These are phyloP conservation scores for Amia ocellicauda DNA, from an alignment of 2,113 vertebrate genomes.

Conservation along the genomic window DNA sequence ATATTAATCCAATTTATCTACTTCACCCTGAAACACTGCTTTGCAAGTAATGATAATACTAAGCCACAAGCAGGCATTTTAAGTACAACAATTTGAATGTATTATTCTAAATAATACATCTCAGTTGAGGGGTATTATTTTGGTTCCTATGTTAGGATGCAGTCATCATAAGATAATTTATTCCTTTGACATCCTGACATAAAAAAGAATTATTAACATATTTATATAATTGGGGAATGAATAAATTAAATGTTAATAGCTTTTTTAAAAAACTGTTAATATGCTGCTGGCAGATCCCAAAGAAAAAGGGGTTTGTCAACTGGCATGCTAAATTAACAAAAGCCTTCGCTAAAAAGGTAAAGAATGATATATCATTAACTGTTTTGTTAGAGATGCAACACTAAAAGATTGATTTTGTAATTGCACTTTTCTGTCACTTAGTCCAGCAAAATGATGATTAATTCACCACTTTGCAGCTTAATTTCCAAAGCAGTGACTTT, in stretches of 20 bases:
- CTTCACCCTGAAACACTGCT: no score
- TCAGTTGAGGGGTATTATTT: no score
- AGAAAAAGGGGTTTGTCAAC: neutral
- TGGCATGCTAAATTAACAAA: constrained; percentile 13
- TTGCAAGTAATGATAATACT: no score
- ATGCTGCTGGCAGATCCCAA: neutral
- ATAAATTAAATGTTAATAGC: neutral
- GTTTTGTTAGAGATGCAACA: constrained; percentile 37
- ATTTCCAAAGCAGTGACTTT: constrained; percentile 49
- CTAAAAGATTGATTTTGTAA: constrained; percentile 36
- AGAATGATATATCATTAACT: constrained; percentile 37
- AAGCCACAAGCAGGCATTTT: no score
- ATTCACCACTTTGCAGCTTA: constrained; percentile 50
- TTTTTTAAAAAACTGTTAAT: neutral
- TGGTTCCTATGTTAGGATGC: no score
- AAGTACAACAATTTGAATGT: no score
- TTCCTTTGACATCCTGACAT: no score
- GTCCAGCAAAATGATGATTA: constrained; percentile 51
- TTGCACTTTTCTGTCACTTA: constrained; percentile 47
- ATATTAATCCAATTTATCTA: no score
- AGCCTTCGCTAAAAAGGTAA: constrained; percentile 10
- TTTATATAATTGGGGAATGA: neutral
- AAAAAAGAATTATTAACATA: no score
- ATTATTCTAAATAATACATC: no score
- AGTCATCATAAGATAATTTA: no score